Evolutionary conservation across 2,888 invertebrate genomes (phyloP), one percentile per base, ranked within the genome.

Genomic region (Eulithis prunata): DNA sequence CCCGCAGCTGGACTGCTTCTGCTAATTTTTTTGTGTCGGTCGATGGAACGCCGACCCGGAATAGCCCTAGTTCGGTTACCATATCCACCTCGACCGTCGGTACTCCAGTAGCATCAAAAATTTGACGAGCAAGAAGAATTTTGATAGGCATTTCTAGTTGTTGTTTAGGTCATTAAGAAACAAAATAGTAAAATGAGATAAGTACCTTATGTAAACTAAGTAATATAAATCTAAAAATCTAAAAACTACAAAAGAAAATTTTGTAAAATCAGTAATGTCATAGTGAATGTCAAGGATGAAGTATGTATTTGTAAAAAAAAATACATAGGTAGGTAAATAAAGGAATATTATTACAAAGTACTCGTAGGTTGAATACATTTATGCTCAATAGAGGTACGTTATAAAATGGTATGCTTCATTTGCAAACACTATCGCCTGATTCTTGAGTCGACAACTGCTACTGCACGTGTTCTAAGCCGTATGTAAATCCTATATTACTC

Each of bases 31-130:
- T 99, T 12, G 96, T 96, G 64, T 99, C 99, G 57, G 99, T 99
- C 49, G 98, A 98, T 32, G 99, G 99, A 4, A 99, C 99, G 52
- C 98, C 99, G 65, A 98, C 96, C 62, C 98, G 94, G 90, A 97
- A 97, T 38, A 97, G 87, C n/a, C 97, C 98, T 79, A 96, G 95
- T 81, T 96, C 98, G 7, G 96, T 96, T 10, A 95, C 94, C 82
- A 96, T 91, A 79, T 96, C 96, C 73, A 99, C 99, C 94, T 99
- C 99, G 58, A 99, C 97, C 10, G 99, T 99, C 54, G 99, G 99
- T 80, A 98, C 97, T 61, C 99, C 99, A 78, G 98, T 96, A 45
- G 98, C 97, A 93, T 99, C 99, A 87, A 97, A 99, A 90, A 99
- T 98, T 94, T 98, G 98, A 84, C 99, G 97, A 71, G 99, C 99